Evolutionary conservation across 1,140 invertebrate genomes (phyloP).

Genomic region (Nephila pilipes): DNA sequence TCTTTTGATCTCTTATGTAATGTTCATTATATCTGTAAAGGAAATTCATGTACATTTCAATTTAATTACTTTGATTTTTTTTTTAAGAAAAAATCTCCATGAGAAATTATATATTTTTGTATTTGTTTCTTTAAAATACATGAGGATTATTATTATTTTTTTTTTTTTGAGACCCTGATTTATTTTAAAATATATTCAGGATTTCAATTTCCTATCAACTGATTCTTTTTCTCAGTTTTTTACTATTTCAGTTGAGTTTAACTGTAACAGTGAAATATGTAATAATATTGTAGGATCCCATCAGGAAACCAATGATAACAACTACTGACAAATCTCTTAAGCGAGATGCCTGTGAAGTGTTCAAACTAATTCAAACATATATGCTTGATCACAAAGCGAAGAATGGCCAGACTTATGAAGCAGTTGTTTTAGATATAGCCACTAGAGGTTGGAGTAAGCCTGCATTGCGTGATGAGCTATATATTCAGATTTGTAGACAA

Average conservation of each 20-base stretch:
- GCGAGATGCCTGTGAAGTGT: constrained; percentile 95
- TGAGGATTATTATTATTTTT: constrained; percentile 8
- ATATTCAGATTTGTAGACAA: constrained; percentile 96
- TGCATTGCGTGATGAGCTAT: constrained; percentile 93
- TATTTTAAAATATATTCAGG: not conserved
- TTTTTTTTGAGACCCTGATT: no score
- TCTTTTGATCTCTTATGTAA: no score
- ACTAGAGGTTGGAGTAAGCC: constrained; percentile 90
- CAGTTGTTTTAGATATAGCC: constrained; percentile 94
- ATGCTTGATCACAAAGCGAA: constrained; percentile 98
- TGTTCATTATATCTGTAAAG: no score
- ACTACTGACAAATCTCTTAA: constrained; percentile 93
- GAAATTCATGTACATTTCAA: no score
- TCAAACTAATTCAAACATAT: constrained; percentile 97
- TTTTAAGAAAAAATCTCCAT: no score
- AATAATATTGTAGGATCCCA: constrained; percentile 85
- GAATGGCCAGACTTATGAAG: constrained; percentile 91
- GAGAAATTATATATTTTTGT: no score
- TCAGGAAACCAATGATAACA: constrained; percentile 95
- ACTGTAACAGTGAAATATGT: not conserved
- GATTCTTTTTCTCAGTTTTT: not conserved
- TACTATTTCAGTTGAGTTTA: not conserved
- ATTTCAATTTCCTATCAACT: not conserved
- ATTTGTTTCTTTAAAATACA: no score
- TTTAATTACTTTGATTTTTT: no score